Evolutionary conservation across 2,797 vertebrate species (phyloP).

Genomic region (Coreius guichenoti): DNA sequence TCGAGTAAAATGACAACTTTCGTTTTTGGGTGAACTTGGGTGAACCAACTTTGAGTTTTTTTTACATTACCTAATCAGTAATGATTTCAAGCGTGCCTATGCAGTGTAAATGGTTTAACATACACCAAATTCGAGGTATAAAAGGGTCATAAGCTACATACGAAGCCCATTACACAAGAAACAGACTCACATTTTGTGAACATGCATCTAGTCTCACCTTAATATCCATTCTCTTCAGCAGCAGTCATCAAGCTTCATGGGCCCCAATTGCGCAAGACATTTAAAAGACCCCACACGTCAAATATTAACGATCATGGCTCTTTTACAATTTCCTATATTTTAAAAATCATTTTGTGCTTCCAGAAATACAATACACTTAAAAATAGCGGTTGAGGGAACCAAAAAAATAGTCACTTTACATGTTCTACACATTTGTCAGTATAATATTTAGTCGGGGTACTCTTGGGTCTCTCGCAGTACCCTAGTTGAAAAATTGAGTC

Average conservation of each 20-base stretch:
- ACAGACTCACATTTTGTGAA: background rate
- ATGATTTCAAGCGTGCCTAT: accelerated
- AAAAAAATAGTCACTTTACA: background rate
- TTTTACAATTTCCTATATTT: background rate
- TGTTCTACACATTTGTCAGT: too few relatives aligned
- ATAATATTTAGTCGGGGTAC: background rate
- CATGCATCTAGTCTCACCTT: background rate
- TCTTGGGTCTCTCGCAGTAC: background rate
- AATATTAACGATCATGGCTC: background rate
- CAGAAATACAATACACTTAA: background rate
- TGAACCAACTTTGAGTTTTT: too few relatives aligned
- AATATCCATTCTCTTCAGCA: too few relatives aligned
- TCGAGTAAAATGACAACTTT: too few relatives aligned
- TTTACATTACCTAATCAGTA: too few relatives aligned
- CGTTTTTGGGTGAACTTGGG: too few relatives aligned
- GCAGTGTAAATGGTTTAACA: background rate
- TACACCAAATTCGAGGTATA: background rate
- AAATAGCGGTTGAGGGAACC: too few relatives aligned
- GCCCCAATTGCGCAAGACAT: background rate
- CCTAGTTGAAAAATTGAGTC: too few relatives aligned
- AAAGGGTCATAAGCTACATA: background rate
- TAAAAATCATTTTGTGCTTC: too few relatives aligned
- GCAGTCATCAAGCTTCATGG: too few relatives aligned
- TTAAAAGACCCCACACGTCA: background rate
- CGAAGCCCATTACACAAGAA: too few relatives aligned